Percentiles rank a stretch among this genome's conserved stretches.
These are phyloP conservation scores for Hydrochoerus hydrochaeris DNA, from an alignment of 2,113 vertebrate species.

Conservation along the genomic window DNA sequence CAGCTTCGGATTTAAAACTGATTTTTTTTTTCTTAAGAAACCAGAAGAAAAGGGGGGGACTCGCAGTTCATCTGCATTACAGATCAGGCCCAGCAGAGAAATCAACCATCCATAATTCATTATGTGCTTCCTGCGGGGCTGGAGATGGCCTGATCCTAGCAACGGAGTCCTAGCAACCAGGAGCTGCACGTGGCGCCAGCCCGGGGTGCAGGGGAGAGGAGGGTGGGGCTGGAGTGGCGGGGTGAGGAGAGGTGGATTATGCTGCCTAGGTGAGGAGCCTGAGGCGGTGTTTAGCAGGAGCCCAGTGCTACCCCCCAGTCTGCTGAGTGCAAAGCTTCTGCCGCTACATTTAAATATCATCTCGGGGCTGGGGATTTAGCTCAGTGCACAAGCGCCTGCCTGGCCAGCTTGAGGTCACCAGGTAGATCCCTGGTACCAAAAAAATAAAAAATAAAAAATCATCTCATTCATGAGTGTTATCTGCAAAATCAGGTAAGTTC, in stretches of 20 bases:
- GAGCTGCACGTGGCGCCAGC: conserved; percentile 60
- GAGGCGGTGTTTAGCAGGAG: not conserved
- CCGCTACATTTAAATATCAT: not conserved
- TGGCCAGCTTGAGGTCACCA: too few species aligned
- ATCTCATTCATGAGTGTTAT: not conserved
- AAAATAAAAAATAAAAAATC: too few species aligned
- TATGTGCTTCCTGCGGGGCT: conserved; percentile 91
- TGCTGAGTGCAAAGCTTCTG: not conserved
- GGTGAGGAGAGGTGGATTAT: not conserved
- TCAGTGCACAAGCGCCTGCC: too few species aligned
- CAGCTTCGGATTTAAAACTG: conserved; percentile 88
- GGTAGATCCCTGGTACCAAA: too few species aligned
- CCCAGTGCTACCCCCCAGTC: not conserved
- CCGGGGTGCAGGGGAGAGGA: not conserved
- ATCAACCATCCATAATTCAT: conserved; percentile 97
- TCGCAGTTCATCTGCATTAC: conserved; percentile 94
- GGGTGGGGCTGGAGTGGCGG: not conserved
- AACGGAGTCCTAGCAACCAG: conserved; percentile 95
- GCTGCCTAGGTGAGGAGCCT: not conserved
- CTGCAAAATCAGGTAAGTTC: not conserved
- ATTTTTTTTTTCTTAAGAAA: conserved; percentile 83
- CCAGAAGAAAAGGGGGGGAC: conserved; percentile 84
- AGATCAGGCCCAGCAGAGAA: conserved; percentile 91
- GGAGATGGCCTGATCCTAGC: conserved; percentile 91
- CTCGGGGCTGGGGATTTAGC: too few species aligned